A percentile compares a stretch with the other conserved stretches of the same genome.
These are phyloP conservation scores for Isaurus tuberculatus DNA, from an alignment of 92 coral and sea anemone genomes.

Conservation along the genomic window DNA sequence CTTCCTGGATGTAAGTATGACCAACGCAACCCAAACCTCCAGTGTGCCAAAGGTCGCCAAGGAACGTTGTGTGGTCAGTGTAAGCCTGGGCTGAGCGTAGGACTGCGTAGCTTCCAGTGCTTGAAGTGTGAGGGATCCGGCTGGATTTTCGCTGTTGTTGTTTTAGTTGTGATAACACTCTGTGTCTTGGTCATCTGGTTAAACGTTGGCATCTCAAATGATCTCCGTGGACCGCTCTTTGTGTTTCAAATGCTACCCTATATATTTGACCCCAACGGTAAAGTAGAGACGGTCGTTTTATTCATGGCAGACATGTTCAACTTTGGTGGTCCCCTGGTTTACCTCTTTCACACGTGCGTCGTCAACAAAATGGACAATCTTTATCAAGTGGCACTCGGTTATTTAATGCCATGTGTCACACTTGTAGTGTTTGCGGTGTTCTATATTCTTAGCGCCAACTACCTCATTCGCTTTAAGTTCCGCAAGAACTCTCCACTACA, in stretches of 20 bases:
- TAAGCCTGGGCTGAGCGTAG: constrained; percentile 74
- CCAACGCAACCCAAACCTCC: constrained; percentile 59
- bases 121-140: constrained; percentile 56
- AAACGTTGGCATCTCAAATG: constrained; percentile 91
- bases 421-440: constrained; percentile 74
- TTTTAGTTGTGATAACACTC: constrained; percentile 62
- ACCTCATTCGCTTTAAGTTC: constrained; percentile 78
- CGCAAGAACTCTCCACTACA: constrained; percentile 88
- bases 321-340: constrained; percentile 86
- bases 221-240: constrained; percentile 95
- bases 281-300: constrained; percentile 71
- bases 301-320: constrained; percentile 69
- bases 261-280: constrained; percentile 69
- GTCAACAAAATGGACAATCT: constrained; percentile 75
- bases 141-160: constrained; percentile 73
- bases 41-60: constrained; percentile 74
- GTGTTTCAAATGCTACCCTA: constrained; percentile 96
- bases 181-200: constrained; percentile 79
- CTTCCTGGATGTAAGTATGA: constrained; percentile 79
- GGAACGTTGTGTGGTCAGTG: constrained; percentile 94
- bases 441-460: constrained; percentile 73
- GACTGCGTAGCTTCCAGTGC: constrained; percentile 71
- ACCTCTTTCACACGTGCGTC: constrained; percentile 71
- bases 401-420: constrained; percentile 77
- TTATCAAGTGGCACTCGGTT: constrained; percentile 77